phyloP scores from a whole-genome alignment of 2,797 vertebrate genomes.

The Syndactyla subalaris region DNA sequence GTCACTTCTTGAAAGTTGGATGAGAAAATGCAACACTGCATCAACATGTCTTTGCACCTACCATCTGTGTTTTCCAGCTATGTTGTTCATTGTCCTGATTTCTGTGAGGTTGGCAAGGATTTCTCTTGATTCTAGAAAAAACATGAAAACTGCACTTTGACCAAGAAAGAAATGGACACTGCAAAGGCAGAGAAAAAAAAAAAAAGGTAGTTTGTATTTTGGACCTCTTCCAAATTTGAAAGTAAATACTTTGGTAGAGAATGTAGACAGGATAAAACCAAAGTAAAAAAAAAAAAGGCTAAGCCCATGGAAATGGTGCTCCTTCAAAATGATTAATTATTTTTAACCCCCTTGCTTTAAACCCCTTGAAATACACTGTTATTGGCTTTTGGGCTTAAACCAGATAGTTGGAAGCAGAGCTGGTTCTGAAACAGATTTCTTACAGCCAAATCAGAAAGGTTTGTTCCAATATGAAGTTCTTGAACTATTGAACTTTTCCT shows the following conservation, averaged over 20 bases:
- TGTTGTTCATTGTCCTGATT: background rate
- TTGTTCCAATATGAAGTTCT: background rate
- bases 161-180: background rate
- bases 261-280: background rate
- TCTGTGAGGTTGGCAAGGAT: background rate
- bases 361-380: background rate
- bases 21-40: background rate
- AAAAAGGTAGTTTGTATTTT: background rate
- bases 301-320: background rate
- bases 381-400: slow-evolving; percentile 8
- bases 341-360: slow-evolving; percentile 19
- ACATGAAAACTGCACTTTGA: background rate
- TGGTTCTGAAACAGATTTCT: background rate
- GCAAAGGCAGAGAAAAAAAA: background rate
- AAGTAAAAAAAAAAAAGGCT: background rate
- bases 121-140: background rate
- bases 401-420: background rate
- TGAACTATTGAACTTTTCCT: slow-evolving; percentile 12
- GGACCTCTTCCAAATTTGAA: background rate
- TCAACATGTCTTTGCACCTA: background rate
- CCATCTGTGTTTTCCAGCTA: background rate
- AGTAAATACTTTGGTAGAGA: background rate
- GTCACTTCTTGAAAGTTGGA: background rate
- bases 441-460: background rate
- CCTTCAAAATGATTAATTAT: slow-evolving; percentile 31